phyloP scores from a whole-genome alignment of 2,888 invertebrate species.

The Litoditis marina region DNA sequence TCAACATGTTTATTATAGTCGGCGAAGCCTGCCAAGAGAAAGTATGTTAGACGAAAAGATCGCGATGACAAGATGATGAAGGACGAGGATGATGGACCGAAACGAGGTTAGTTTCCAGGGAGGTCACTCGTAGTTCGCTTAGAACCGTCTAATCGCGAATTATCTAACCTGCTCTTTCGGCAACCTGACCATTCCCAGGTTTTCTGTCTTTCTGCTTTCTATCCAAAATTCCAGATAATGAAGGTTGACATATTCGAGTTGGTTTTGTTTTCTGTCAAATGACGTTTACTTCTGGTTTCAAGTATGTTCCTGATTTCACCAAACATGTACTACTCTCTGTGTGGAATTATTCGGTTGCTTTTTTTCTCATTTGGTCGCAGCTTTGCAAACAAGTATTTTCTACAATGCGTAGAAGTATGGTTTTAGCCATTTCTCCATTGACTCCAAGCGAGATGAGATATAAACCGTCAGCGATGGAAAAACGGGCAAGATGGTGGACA shows the following conservation, averaged over 20 bases:
- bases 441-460: constrained; percentile 29
- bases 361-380: no score
- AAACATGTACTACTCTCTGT: no score
- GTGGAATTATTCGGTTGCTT: no score
- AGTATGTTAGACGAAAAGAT: constrained; percentile 22
- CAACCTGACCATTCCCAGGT: not conserved
- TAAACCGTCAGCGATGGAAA: constrained; percentile 47
- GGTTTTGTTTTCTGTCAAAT: no score
- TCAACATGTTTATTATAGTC: no score
- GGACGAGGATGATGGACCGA: constrained; percentile 2
- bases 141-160: no score
- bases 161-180: no score
- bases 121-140: not conserved
- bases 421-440: constrained; percentile 32
- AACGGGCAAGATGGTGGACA: constrained; percentile 53
- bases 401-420: no score
- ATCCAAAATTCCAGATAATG: not conserved
- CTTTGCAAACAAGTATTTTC: no score
- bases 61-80: constrained; percentile 3
- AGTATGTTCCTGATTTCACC: no score
- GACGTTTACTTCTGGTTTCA: no score
- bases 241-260: no score
- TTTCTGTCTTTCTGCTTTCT: not conserved
- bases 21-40: constrained; percentile 16
- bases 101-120: constrained; percentile 3